Evolutionary conservation across 1,140 invertebrate species (phyloP), one percentile per base, ranked within the genome.

Genomic region (Dermatophagoides farinae): DNA sequence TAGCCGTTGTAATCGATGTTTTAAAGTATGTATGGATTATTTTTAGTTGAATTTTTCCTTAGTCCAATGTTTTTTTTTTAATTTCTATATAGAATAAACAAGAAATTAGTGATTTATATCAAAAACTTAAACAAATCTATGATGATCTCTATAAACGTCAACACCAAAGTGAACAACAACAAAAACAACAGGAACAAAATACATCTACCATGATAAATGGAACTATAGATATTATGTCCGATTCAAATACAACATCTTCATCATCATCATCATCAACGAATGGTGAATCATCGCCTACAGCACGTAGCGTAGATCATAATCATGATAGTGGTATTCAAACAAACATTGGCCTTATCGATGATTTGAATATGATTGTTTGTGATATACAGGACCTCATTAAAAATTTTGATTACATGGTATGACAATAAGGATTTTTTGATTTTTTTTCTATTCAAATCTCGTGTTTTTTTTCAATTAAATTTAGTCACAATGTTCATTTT

Each of bases 71-170:
- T 4, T 16, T 38, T 41, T 20, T 50, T 47, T 47, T n/a, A n/a
- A 9, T 60, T 18, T 18, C 11, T 31, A 1, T 22, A 12, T 57
- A 76, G 74, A 63, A 77, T n/a, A 72, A 72, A 61, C 68, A 75
- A 65, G 77, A 78, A 67, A 68, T 77, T 2, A 69, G 75, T 47
- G 69, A 71, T 43, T 70, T 73, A 6, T 74, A 74, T 62, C 70
- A 73, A 23, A 69, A 74, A 60, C 65, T 77, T 16, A 65, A 73
- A 60, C 67, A 67, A 12, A 63, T 76, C 59, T 74, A 71, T 63
- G 69, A 73, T 23, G 70, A 74, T 51, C 64, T 77, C 16, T 66
- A 71, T 11, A 50, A 66, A 31, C 62, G 69, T 31, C 67, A 61
- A 39, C 2, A 31, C 31, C 31, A 31, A 31, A 31, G 2, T 31